phyloP scores from a whole-genome alignment of 1,140 invertebrate genomes.

The Saccostrea cuccullata region DNA sequence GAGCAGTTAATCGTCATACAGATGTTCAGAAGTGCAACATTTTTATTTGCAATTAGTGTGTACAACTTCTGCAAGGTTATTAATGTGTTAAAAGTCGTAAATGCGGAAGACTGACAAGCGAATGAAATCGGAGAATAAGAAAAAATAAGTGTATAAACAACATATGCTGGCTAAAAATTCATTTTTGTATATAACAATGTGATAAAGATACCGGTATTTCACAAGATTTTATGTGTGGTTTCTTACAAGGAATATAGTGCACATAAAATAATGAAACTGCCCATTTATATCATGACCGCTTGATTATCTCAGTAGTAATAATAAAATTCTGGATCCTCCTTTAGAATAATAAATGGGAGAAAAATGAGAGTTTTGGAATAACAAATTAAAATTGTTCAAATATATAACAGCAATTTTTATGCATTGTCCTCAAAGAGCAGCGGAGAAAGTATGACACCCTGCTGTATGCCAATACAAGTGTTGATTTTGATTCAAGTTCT shows the following conservation, averaged over 20 bases:
- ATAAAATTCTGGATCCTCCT: too few species aligned
- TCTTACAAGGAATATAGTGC: background rate
- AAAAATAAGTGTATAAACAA: background rate
- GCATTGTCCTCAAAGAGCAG: background rate
- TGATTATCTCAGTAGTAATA: background rate
- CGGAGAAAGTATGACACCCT: background rate
- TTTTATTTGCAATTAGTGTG: constrained; percentile 3
- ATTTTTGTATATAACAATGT: background rate
- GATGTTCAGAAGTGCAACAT: background rate
- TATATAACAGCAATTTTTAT: background rate
- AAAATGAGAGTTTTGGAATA: too few species aligned
- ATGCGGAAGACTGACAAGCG: background rate
- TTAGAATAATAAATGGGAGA: too few species aligned
- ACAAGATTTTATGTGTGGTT: background rate
- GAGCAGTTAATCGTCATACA: background rate
- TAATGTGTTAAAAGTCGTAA: background rate
- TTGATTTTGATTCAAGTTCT: background rate
- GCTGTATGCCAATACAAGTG: background rate
- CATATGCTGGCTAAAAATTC: background rate
- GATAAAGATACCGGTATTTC: background rate
- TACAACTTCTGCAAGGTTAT: constrained; percentile 8
- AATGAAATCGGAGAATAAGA: background rate
- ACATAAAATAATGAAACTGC: background rate
- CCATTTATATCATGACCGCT: too few species aligned
- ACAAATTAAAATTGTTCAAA: too few species aligned